Base-by-base conservation (phyloP, 37 sponge, comb jelly and placozoan species). In the Aphrocallistes beatrix region DNA sequence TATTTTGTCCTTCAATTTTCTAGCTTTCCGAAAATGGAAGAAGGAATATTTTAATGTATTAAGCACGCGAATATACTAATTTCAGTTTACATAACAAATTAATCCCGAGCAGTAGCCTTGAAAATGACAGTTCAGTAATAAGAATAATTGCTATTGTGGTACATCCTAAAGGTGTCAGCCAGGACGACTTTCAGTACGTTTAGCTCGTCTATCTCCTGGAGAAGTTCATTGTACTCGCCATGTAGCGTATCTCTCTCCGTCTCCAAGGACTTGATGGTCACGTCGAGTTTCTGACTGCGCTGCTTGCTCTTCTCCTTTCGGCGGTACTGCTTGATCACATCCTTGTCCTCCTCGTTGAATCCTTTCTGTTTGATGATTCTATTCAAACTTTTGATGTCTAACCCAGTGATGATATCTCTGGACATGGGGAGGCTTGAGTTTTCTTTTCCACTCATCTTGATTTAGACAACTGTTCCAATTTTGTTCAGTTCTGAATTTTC, bases 271-370 rank as follows among this genome's bases (percentile, higher is more conserved):
- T 60, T 60, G 3, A 60, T 60, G 3, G 75, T 60, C 3, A 60
- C 75, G 21, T 60, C 75, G n/a, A 60, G 75, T 13, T 60, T 60
- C 34, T 60, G 75, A 13, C 75, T 60, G 32, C 75, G 25, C 75
- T 60, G 75, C n/a, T 60, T 60, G 75, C 75, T 60, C 21, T 60
- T 60, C 75, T 60, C 75, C 75, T 60, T 60, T 19, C 75, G 75
- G 10, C 75, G 10, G 34, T 25, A 60, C n/a, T 60, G 75, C 75
- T 60, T 60, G 10, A 60, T 60, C 8, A 60, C 75, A 13, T 19
- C 75, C 75, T 28, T 60, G 34, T 60, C 75, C 6, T 60, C 21
- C 34, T 28, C 75, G 28, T 19, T 32, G 75, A 32, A 13, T 32
- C 75, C 75, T 30, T 60, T 60, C 75, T 60, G 75, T 30, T 60